Evolutionary conservation across 2,888 invertebrate species (phyloP), one percentile per base, ranked within the genome.

Genomic region (Acleris laterana): DNA sequence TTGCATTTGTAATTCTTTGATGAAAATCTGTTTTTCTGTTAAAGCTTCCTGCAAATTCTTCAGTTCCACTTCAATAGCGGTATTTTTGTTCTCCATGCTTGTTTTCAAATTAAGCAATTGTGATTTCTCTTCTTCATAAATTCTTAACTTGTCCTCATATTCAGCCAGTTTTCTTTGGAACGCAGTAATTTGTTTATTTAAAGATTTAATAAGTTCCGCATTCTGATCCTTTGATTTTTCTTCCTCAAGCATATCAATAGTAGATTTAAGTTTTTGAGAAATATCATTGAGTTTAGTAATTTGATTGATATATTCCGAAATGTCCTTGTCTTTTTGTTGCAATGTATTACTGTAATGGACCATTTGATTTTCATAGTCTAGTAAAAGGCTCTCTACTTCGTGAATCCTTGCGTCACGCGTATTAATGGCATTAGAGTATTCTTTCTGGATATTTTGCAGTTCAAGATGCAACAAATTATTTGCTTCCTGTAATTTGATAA

Each of bases 281-380:
- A 93, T 83, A 69, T 88, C 87, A 78, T 94, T 94, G 19, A 94
- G 76, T 77, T 94, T 93, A 20, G 93, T 88, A 9, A 95, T 85
- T 86, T 94, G 93, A 63, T 93, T 90, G 6, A 93, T 87, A 78
- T 94, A 93, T 68, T 91, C 89, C 11, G 89, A 76, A 62, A 93
- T 77, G 77, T 91, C 91, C 76, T 90, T 91, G 72, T 92, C 89
- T 78, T 92, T 93, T 72, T 89, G 89, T 71, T 91, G 90, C 69
- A 93, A 76, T 25, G 83, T 81, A 69, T 87, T 90, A 22, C 85
- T 82, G 64, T 90, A 89, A 68, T 85, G 92, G 63, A 81, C 81
- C 74, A 93, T 88, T 77, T 93, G 93, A 55, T 85, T 87, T 76
- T 94, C 93, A 76, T 94, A 92, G 71, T 94, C 90, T 11, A 83